phyloP scores from a whole-genome alignment of 2,797 vertebrate genomes.

The Sarcoramphus papa region DNA sequence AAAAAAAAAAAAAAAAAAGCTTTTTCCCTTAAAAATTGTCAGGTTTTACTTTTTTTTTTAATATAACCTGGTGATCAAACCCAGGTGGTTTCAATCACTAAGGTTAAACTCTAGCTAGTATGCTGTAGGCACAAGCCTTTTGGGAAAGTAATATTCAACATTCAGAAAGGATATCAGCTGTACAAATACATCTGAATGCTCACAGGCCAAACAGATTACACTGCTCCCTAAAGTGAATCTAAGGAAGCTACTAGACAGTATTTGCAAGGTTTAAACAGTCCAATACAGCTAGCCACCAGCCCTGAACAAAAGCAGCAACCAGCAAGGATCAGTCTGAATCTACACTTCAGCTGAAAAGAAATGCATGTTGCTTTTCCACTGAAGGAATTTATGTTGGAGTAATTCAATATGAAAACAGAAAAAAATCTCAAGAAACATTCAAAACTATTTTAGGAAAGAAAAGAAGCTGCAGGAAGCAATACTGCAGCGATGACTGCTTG shows the following conservation, averaged over 20 bases:
- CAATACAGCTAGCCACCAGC: neutral
- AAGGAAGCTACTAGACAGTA: neutral
- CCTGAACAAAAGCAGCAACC: neutral
- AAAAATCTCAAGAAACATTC: neutral
- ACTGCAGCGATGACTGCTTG: neutral
- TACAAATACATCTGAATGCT: neutral
- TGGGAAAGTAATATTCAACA: neutral
- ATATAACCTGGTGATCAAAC: neutral
- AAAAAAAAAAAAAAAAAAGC: no score
- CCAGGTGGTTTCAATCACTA: neutral
- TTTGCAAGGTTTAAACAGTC: neutral
- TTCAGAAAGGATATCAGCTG: neutral
- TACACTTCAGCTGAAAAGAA: neutral
- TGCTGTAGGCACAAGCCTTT: neutral
- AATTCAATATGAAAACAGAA: neutral
- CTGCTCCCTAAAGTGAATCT: neutral
- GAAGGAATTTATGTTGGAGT: neutral
- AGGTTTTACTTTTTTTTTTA: neutral
- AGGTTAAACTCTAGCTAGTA: neutral
- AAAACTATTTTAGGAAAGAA: neutral
- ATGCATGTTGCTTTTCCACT: neutral
- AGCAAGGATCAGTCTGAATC: neutral
- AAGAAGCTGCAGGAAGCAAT: neutral
- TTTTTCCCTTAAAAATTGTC: neutral
- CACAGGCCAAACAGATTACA: neutral